Evolutionary conservation across 2,113 vertebrate species (phyloP), one percentile per base, ranked within the genome.

Genomic region (Nesoenas mayeri): DNA sequence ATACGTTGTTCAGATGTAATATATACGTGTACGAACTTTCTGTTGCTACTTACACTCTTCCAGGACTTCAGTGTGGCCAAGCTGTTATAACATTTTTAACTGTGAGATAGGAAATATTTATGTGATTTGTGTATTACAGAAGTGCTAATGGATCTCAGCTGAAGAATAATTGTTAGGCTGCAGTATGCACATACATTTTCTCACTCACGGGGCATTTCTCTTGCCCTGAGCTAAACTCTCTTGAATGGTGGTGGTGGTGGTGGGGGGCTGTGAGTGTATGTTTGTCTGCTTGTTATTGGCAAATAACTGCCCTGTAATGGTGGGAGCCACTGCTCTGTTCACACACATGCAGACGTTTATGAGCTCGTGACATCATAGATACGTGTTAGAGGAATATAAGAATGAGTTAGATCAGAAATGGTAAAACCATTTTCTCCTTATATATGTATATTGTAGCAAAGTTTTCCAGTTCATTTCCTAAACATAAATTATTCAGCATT

Each of bases 11-110:
- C 34, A 12, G 24, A 28, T 84, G 44, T 47, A 61, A 88, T 64
- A 85, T 64, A 83, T 20, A 15, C 16, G 32, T 67, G 88, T 87
- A 60, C 38, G 78, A 91, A 95, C 95, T 95, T 95, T 40, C 75
- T 88, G 61, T 81, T 75, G 57, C 88, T 40, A 3, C 69, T 94
- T 57, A 61, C 6, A 85, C 50, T 58, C 31, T 56, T 44, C 16
- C 64, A 65, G 36, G 62, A 48, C 60, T 89, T 92, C 22, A 26
- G 0, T 25, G 38, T 72, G 66, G 78, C 53, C 50, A 32, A 60
- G 61, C 61, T 42, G 74, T 69, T 72, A 28, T 0, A 11, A 10
- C 57, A 40, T n/a, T 82, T 93, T 34, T 28, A 64, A 17, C 47
- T 22, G 28, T 29, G 78, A 69, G 61, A 24, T 3, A 34, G 50